Percentiles rank a stretch among this genome's conserved stretches.
These are phyloP conservation scores for Steinernema khuongi DNA, from an alignment of 1,140 invertebrate species.

Conservation along the genomic window DNA sequence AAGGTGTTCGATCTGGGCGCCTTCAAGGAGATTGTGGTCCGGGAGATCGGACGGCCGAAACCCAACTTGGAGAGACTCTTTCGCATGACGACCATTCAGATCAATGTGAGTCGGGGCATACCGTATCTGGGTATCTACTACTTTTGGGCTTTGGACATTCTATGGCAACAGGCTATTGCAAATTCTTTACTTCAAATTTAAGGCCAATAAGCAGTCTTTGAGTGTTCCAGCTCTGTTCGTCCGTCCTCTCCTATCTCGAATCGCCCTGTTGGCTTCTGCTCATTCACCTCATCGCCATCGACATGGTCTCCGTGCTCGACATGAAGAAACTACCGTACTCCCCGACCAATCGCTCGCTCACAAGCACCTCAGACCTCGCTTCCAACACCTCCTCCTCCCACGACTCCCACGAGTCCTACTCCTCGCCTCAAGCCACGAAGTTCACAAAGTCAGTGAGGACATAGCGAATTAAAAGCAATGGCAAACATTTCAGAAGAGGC, in stretches of 20 bases:
- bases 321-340: slow-evolving; percentile 1
- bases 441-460: neutral
- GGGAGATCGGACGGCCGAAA: neutral
- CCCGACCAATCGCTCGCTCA: neutral
- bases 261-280: slow-evolving; percentile 1
- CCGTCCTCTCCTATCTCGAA: neutral
- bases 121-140: neutral
- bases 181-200: no score
- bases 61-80: neutral
- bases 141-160: no score
- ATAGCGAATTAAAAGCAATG: neutral
- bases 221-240: neutral
- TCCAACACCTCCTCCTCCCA: neutral
- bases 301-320: neutral
- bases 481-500: neutral
- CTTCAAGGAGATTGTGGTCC: neutral
- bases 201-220: neutral
- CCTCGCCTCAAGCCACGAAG: neutral
- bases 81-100: neutral
- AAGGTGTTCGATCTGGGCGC: slow-evolving; percentile 6
- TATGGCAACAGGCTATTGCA: no score
- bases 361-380: neutral
- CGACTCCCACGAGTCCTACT: neutral
- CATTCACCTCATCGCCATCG: neutral
- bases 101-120: neutral